A percentile compares a stretch with the other conserved stretches of the same genome.
phyloP scores from a whole-genome alignment of 2,888 invertebrate genomes.

The Marronus borbonicus region DNA sequence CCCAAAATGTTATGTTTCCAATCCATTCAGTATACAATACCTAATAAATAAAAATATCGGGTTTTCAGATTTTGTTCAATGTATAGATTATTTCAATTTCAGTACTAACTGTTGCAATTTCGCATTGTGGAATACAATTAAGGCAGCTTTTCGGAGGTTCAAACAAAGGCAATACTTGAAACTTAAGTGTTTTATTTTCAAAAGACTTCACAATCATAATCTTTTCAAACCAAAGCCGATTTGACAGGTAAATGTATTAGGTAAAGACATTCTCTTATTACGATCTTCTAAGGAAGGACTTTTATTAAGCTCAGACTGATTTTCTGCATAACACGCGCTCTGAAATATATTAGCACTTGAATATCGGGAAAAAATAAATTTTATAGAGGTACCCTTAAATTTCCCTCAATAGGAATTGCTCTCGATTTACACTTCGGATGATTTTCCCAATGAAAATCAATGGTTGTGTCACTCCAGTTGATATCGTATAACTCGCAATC shows the following conservation, averaged over 20 bases:
- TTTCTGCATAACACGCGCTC: constrained; percentile 46
- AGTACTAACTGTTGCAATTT: too few species aligned
- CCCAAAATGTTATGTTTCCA: too few species aligned
- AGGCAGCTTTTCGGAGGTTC: too few species aligned
- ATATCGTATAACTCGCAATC: constrained; percentile 70
- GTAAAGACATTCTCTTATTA: constrained; percentile 56
- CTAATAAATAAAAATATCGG: too few species aligned
- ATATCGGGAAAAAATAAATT: not conserved
- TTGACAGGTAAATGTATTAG: constrained; percentile 72
- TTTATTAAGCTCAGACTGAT: not conserved
- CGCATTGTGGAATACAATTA: too few species aligned
- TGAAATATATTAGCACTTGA: constrained; percentile 20
- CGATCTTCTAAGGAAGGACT: not conserved
- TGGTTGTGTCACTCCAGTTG: constrained; percentile 73
- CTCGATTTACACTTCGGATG: constrained; percentile 60
- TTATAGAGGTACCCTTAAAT: constrained; percentile 60
- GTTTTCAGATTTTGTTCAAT: too few species aligned
- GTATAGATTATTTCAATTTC: too few species aligned
- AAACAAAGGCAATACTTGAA: too few species aligned
- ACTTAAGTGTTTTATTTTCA: too few species aligned
- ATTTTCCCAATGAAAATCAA: constrained; percentile 75
- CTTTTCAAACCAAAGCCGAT: constrained; percentile 65
- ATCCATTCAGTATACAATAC: too few species aligned
- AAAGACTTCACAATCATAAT: constrained; percentile 40
- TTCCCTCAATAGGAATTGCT: constrained; percentile 65